These are phyloP conservation scores for Rhynchopsitta pachyrhyncha DNA, from an alignment of 2,113 vertebrate species.

Conservation along the genomic window DNA sequence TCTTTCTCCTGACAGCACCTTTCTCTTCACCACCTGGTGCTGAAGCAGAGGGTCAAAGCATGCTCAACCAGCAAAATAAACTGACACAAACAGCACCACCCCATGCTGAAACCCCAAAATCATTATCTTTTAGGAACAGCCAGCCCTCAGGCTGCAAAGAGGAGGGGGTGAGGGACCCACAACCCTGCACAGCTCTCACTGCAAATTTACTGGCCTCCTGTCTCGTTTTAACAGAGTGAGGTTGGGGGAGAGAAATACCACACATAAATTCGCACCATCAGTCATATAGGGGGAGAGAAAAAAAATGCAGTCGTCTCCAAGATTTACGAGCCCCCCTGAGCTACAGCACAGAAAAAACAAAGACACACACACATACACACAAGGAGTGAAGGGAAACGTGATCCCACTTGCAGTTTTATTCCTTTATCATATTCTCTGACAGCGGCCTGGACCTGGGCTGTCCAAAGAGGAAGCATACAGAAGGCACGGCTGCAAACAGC, in stretches of 20 bases:
- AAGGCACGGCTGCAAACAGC: neutral
- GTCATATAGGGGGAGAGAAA: conserved; percentile 55
- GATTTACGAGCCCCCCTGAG: conserved; percentile 78
- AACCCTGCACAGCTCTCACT: neutral
- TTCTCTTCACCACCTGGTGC: neutral
- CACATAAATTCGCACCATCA: conserved; percentile 78
- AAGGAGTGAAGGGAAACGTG: neutral
- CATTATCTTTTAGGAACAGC: neutral
- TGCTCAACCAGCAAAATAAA: neutral
- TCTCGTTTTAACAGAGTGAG: neutral
- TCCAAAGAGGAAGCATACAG: neutral
- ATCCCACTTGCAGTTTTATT: conserved; percentile 64
- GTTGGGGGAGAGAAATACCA: conserved; percentile 59
- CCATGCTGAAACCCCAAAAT: neutral
- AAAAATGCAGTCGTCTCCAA: conserved; percentile 63
- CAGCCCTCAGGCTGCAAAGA: conserved; percentile 19
- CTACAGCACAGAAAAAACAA: conserved; percentile 71
- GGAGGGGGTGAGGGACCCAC: neutral
- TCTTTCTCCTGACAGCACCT: neutral
- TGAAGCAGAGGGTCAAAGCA: neutral
- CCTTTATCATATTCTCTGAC: conserved; percentile 45
- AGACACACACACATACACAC: conserved; percentile 64
- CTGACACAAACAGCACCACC: accelerated
- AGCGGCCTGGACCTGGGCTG: neutral
- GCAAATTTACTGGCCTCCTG: conserved; percentile 48